Evolutionary conservation across 2,888 invertebrate species (phyloP).

Genomic region (Bellardia bayeri): DNA sequence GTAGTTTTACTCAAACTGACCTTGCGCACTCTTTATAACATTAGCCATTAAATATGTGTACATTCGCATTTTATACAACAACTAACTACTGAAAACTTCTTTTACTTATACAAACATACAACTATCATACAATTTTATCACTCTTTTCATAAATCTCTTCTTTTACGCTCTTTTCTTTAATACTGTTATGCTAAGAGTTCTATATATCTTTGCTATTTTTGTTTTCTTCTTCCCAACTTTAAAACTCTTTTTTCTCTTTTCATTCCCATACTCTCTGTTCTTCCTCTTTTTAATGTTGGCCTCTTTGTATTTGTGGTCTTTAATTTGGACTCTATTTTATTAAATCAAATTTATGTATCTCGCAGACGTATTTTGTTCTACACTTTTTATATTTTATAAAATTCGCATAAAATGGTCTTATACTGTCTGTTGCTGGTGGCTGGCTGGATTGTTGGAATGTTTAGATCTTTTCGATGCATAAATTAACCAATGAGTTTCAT

Average conservation of each 20-base stretch:
- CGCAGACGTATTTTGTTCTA: background rate
- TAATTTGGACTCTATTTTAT: slow-evolving; percentile 2
- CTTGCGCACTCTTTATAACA: slow-evolving; percentile 65
- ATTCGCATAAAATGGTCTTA: background rate
- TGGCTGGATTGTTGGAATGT: background rate
- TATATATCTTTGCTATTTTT: background rate
- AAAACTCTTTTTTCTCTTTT: slow-evolving; percentile 37
- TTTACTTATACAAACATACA: background rate
- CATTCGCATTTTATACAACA: background rate
- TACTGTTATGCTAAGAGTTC: slow-evolving; percentile 15
- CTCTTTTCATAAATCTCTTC: slow-evolving; percentile 24
- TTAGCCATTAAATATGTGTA: slow-evolving; percentile 34
- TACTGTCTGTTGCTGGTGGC: background rate
- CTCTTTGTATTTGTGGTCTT: background rate
- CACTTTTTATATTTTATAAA: background rate
- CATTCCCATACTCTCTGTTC: background rate
- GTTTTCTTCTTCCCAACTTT: background rate
- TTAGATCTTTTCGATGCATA: slow-evolving; percentile 46
- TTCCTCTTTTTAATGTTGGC: background rate
- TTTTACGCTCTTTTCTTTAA: background rate
- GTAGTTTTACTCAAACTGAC: slow-evolving; percentile 53
- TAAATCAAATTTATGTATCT: slow-evolving; percentile 33
- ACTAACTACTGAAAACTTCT: background rate
- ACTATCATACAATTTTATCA: background rate
- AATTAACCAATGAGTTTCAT: slow-evolving; percentile 67